These are phyloP conservation scores for Galemys pyrenaicus DNA, from an alignment of 2,113 vertebrate species.

Conservation along the genomic window DNA sequence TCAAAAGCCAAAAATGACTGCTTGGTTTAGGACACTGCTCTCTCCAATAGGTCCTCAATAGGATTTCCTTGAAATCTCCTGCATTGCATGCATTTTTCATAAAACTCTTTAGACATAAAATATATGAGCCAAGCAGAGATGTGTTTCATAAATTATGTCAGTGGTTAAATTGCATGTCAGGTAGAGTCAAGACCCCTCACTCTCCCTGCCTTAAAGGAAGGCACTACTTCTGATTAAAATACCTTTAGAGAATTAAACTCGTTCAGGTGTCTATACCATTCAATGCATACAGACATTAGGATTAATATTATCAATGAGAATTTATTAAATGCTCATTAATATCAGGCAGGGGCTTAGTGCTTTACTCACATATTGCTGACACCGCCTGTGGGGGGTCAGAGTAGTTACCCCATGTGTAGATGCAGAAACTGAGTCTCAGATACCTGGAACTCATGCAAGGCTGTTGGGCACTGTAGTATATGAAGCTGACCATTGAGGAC, in stretches of 20 bases:
- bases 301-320: not conserved
- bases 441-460: not conserved
- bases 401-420: not conserved
- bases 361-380: not conserved
- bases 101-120: not conserved
- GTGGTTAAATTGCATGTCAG: not conserved
- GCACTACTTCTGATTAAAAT: not conserved
- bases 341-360: not conserved
- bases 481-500: not conserved
- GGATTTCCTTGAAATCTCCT: not conserved
- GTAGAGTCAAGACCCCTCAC: not conserved
- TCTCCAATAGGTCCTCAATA: not conserved
- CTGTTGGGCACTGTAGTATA: not conserved
- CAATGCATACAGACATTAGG: not conserved
- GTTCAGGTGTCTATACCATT: not conserved
- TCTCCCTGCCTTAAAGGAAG: not conserved
- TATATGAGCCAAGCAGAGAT: not conserved
- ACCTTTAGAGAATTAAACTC: constrained; percentile 9
- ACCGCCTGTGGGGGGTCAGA: not conserved
- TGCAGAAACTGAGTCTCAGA: not conserved
- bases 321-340: not conserved
- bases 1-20: not conserved
- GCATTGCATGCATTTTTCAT: not conserved
- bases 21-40: not conserved
- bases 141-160: not conserved